phyloP scores from a whole-genome alignment of 2,113 vertebrate genomes.

The Panurus biarmicus region DNA sequence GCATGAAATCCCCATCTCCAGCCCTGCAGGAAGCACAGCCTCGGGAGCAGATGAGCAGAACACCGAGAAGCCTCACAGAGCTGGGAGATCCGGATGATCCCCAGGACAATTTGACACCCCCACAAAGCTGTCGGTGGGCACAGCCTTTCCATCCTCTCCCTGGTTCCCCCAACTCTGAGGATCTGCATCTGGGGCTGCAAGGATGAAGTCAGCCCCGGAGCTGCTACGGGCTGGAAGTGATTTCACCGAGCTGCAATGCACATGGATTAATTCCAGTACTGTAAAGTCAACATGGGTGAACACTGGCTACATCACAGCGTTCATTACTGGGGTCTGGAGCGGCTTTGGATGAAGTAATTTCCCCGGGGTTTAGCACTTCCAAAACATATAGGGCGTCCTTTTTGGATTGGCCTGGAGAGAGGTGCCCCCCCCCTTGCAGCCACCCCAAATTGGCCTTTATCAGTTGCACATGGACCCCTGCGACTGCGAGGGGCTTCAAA shows the following conservation, averaged over 20 bases:
- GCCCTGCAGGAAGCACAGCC: background rate
- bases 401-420: background rate
- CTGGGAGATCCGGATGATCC: background rate
- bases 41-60: background rate
- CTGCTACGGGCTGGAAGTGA: slow-evolving; percentile 80
- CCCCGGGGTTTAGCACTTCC: slow-evolving; percentile 79
- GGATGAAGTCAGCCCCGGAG: slow-evolving; percentile 72
- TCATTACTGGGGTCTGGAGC: slow-evolving; percentile 73
- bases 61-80: rapidly evolving
- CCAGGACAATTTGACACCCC: background rate
- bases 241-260: slow-evolving; percentile 80
- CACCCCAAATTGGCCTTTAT: slow-evolving; percentile 65
- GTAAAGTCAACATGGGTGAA: slow-evolving; percentile 83
- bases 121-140: background rate
- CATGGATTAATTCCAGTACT: slow-evolving; percentile 81
- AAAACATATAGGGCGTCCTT: slow-evolving; percentile 56
- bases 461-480: slow-evolving; percentile 67
- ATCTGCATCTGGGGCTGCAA: slow-evolving; percentile 56
- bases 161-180: background rate
- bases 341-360: slow-evolving; percentile 85
- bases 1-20: background rate
- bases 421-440: background rate
- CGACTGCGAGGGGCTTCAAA: slow-evolving; percentile 61
- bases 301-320: slow-evolving; percentile 65
- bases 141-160: background rate